Evolutionary conservation across 1,140 invertebrate species (phyloP), one percentile per base, ranked within the genome.

Genomic region (Conus ventricosus): DNA sequence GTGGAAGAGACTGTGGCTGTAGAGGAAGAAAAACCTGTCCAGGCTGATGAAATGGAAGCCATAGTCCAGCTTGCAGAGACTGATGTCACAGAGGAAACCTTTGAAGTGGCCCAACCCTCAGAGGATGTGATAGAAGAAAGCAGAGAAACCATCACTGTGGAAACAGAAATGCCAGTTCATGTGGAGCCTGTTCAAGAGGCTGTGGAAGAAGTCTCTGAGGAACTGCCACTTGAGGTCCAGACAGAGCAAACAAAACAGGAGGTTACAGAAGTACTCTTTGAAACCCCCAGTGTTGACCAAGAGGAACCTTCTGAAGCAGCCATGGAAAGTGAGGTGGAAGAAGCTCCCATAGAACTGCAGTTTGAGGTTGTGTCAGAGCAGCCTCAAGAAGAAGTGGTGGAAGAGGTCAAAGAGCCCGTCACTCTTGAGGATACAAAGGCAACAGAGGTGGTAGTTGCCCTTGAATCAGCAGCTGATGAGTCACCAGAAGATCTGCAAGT

Each of bases 121-220:
- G 89, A 89, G 83, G 91, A 92, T 51, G 81, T 87, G 53, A 55
- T 91, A 57, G 87, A 90, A 76, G 88, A 89, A 80, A 81, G 89
- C 76, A 87, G 85, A 84, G 88, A 89, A 27, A 75, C 87, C 17
- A 86, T 90, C 55, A 67, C 87, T 67, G 88, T 91, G 8, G 84
- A 92, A 15, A 88, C 80, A 63, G 89, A 88, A 57, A 88, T 84
- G 87, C 89, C 87, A 23, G 55, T 89, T 27, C 89, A 90, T 39
- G 88, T 90, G 76, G 86, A 89, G 51, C 81, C 81, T 27, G 84
- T 60, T 17, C 78, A 87, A 88, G 84, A 90, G 81, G 60, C 55
- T 53, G 84, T 84, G 17, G 88, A 82, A 53, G 84, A 67, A 27
- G 27, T 81, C 39, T 15, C 80, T 71, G 85, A 87, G 8, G 86